Evolutionary conservation across 2,888 invertebrate species (phyloP), one percentile per base, ranked within the genome.

Genomic region (Erynnis tages): DNA sequence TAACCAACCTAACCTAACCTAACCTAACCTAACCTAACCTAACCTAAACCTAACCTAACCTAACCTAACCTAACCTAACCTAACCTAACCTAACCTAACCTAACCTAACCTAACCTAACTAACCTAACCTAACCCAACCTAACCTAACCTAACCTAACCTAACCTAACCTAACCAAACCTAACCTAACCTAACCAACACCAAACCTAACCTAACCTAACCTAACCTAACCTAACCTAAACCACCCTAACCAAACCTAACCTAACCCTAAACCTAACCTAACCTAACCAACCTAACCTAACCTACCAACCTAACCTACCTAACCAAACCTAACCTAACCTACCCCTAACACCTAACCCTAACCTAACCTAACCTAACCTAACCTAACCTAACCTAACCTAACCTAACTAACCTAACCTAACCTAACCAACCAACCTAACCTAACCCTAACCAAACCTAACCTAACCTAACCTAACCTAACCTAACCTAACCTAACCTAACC

Each of bases 201-300:
- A 10, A 34, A 34, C 32, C 32, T 34, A 34, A 58, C 58, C 63
- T 60, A 63, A 60, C 63, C 63, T 61, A 63, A 63, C 63, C 61
- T 63, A 63, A 61, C 61, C 59, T 59, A 61, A 60, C 16, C 14
- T 34, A 34, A 14, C 32, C 16, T 34, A 16, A 13, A 3, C 14
- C 14, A 34, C 4, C 61, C 60, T 59, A 62, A 62, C 61, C 61
- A 59, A 63, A 64, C 62, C 61, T 63, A 61, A 14, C 30, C 63
- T 63, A 61, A 61, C 61, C 60, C 59, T 57, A 60, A 63, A 61
- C 60, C 60, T 60, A 61, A 62, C 60, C 62, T 63, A 63, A 60
- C 60, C 30, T 30, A 21, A 3, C 21, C 5, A 21, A 21, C 3
- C 21, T 5, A 4, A 21, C 21, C 21, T 21, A 21, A 21, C 21